Base-by-base conservation (phyloP, 2,888 invertebrate genomes). In the Sylvicola fuscatus region DNA sequence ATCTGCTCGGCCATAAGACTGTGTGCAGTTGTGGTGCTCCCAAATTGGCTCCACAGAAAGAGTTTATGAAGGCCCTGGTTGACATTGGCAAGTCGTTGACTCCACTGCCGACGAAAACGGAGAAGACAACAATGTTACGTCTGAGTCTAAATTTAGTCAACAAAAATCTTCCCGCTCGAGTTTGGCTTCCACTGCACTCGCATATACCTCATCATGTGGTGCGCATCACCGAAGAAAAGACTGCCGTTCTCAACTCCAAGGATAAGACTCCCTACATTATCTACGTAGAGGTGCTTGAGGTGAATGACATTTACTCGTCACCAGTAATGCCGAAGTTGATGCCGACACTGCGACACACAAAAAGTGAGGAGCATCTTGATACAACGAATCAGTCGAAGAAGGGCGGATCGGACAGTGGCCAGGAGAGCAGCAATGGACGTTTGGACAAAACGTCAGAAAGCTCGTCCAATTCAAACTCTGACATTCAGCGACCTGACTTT, bases 221-320 rank as follows among this genome's bases (percentile, higher is more conserved):
- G 34, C 69, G 97, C 58, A 90, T 99, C 61, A 95, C 97, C 31
- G 90, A 90, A 39, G 89, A 90, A 51, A 89, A 90, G 43, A 92
- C 93, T 41, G 95, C 95, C 35, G 95, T 98, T 37, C 75, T 99
- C 43, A 99, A 99, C 61, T 95, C 95, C 45, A 99, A 99, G 47
- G 59, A 58, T 42, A 59, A 59, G 41, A 93, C 97, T 34, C 98
- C 98, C 0, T 98, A 92, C 61, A 84, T 98, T 51, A 81, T 98
- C 54, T 98, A 97, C 61, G 84, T 97, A 38, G 98, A 98, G 64
- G 92, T 93, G 6, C 64, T 92, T 31, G 90, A 92, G 60, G 68
- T 86, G 35, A 74, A 79, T 38, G 80, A 84, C 53, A 66, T 81
- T 30, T 72, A 79, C 49, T 73, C 82, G 1, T 81, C 84, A 36